A percentile compares a stretch with the other conserved stretches of the same genome.
phyloP scores from a whole-genome alignment of 2,888 invertebrate species.

The Drosophila anomalata region DNA sequence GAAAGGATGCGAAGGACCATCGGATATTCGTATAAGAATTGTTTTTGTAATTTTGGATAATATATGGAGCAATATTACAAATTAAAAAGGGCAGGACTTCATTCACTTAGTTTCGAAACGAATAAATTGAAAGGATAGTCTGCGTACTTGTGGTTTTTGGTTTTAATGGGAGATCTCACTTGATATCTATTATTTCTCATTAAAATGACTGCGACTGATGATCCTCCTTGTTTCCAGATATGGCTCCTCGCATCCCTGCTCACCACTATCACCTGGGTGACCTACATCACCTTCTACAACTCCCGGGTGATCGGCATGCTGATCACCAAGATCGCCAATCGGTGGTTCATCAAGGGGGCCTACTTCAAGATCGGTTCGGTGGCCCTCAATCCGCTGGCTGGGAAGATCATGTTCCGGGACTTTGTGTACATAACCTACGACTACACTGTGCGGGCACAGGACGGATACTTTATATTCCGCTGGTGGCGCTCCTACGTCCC shows the following conservation, averaged over 20 bases:
- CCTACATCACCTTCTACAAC: slow-evolving; percentile 97
- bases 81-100: background rate
- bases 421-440: slow-evolving; percentile 97
- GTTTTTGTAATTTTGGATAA: slow-evolving; percentile 4
- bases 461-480: slow-evolving; percentile 98
- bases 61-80: background rate
- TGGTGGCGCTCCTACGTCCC: slow-evolving; percentile 99
- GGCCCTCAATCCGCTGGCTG: slow-evolving; percentile 96
- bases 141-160: background rate
- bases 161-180: background rate
- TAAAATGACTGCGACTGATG: too few species aligned
- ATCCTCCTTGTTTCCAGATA: slow-evolving; percentile 81
- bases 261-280: slow-evolving; percentile 94
- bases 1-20: background rate
- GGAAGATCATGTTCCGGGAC: slow-evolving; percentile 99
- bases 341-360: slow-evolving; percentile 93
- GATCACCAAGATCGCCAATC: slow-evolving; percentile 94
- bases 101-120: background rate
- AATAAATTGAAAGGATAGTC: background rate
- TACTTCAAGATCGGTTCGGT: slow-evolving; percentile 97
- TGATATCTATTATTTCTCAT: background rate
- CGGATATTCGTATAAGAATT: background rate
- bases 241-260: slow-evolving; percentile 92
- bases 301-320: slow-evolving; percentile 95
- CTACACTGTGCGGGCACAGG: slow-evolving; percentile 95